phyloP scores from a whole-genome alignment of 2,888 invertebrate genomes.

The Tillus elongatus region DNA sequence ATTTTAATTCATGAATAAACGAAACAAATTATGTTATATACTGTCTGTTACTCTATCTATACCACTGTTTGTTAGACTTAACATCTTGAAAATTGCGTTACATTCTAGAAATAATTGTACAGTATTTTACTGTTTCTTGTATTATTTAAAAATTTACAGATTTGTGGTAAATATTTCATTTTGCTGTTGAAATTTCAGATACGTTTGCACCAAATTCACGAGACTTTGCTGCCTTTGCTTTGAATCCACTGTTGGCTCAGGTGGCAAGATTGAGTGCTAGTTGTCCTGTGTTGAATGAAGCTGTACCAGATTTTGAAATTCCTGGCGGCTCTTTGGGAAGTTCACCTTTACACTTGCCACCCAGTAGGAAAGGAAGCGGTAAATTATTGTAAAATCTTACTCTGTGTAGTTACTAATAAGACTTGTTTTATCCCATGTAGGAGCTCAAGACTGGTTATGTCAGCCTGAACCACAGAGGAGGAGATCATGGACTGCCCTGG shows the following conservation, averaged over 20 bases:
- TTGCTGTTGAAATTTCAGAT: too few species aligned
- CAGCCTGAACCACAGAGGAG: constrained; percentile 49
- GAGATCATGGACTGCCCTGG: constrained; percentile 82
- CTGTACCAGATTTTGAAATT: constrained; percentile 38
- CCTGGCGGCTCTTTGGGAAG: constrained; percentile 42
- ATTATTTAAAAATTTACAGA: too few species aligned
- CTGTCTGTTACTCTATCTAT: too few species aligned
- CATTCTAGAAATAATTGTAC: too few species aligned
- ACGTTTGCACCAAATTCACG: constrained; percentile 27
- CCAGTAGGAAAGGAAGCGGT: constrained; percentile 56
- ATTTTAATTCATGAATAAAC: too few species aligned
- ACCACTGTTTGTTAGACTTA: too few species aligned
- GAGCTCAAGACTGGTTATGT: constrained; percentile 40
- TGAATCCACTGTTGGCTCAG: constrained; percentile 36
- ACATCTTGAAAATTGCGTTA: too few species aligned
- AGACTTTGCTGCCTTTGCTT: constrained; percentile 35
- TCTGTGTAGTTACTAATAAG: too few species aligned
- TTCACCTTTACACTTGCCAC: constrained; percentile 43
- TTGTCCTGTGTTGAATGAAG: constrained; percentile 61
- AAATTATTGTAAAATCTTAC: too few species aligned
- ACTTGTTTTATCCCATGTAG: constrained; percentile 22
- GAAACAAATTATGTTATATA: too few species aligned
- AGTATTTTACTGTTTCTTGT: too few species aligned
- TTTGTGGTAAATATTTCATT: too few species aligned
- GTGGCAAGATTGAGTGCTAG: constrained; percentile 58